Evolutionary conservation across 2,113 vertebrate genomes (phyloP), one percentile per base, ranked within the genome.

Genomic region (Campylomormyrus numenius): DNA sequence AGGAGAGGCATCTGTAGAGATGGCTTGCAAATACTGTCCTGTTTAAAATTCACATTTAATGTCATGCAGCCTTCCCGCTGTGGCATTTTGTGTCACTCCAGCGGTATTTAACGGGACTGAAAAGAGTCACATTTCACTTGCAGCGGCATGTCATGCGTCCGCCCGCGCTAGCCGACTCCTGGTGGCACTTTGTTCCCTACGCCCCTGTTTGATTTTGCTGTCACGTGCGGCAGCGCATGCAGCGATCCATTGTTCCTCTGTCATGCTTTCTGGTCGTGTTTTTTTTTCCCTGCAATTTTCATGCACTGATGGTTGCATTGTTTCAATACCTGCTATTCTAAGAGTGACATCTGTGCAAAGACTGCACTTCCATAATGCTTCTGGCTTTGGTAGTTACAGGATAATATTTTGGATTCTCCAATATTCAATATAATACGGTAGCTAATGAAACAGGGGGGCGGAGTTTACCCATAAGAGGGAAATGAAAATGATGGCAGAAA

Each of bases 11-110:
- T 48, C 83, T 48, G 83, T 85, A 62, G 42, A 48, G 56, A 27
- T 15, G 46, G 45, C 48, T 49, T 70, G 45, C 31, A 77, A n/a
- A 49, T 74, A 49, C 66, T 39, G 45, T 89, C 46, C 66, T 27
- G 42, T 89, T 74, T 89, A 48, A 89, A 77, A 77, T 48, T 11
- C 87, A 48, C 58, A 62, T 70, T 88, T 88, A 88, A 74, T 88
- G 56, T 89, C 58, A 46, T 27, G 3, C 45, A 2, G 74, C 35
- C 46, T 50, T 35, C 45, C 66, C 7, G 66, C 66, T 62, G n/a
- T 89, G 66, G 39, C 70, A 42, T 83, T 89, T 89, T 77, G 19
- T 19, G 45, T 77, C 88, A 74, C 46, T 39, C 74, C 35, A 27
- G 88, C 42, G 88, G 24, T 74, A 74, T 77, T 48, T 89, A 89